Evolutionary conservation across 2,113 vertebrate species (phyloP), one percentile per base, ranked within the genome.

Genomic region (Centrocercus urophasianus): DNA sequence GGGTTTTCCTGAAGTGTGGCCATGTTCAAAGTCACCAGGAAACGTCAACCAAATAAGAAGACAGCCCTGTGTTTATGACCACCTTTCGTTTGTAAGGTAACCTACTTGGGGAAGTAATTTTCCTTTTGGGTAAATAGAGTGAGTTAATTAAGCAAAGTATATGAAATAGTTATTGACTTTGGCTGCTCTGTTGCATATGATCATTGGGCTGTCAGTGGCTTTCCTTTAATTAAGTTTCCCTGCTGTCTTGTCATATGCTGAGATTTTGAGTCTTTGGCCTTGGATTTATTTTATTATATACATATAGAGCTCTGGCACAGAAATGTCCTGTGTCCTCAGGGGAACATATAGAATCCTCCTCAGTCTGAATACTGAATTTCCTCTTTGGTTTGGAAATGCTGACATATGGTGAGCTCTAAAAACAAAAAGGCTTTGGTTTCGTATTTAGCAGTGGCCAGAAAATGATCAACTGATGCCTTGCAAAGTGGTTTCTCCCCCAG

Each of bases 221-320:
- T 78, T 47, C 73, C 42, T 86, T 79, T 91, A 73, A 89, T 93
- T 83, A 76, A 61, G 78, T 71, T 65, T 74, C 82, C 67, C 81
- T 83, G 85, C 91, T 95, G 85, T 86, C 91, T 75, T 45, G 19
- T 95, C 91, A 17, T 63, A 83, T 83, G 88, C 73, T 86, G 74
- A 20, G 63, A n/a, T 56, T 64, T 40, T 34, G n/a, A 47, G 56
- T 57, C 57, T 25, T 83, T 71, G 73, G 72, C 77, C 61, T 28
- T 30, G 85, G 28, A 7, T 71, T 45, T 72, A 21, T 84, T 90
- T 60, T 45, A 48, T 76, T 71, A 27, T 70, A 16, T 13, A 59
- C 21, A 2, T 3, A 24, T 43, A 17, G 11, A 20, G 34, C 34
- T 85, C 48, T 47, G 42, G 75, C 6, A 0, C n/a, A 19, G 47